Conservation (phyloP, 2,888 invertebrate species). For the Drepanosiphum platanoidis region DNA sequence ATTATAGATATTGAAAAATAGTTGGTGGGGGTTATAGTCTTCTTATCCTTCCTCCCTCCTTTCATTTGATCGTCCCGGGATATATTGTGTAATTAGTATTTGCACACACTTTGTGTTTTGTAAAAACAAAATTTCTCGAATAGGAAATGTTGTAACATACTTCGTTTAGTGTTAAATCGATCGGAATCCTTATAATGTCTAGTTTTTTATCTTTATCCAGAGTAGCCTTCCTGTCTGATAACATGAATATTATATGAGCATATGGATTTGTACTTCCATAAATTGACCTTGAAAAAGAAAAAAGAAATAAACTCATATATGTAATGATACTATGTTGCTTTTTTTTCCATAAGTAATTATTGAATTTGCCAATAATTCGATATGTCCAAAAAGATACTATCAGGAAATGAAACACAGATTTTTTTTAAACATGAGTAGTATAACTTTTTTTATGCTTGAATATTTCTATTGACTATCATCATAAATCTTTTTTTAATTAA, state of each 20-base stretch:
- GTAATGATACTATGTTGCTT: neutral
- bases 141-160: conserved; percentile 3
- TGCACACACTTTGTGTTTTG: too few relatives aligned
- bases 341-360: too few relatives aligned
- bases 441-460: neutral
- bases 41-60: too few relatives aligned
- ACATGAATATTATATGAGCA: conserved; percentile 17
- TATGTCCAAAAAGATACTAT: too few relatives aligned
- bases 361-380: too few relatives aligned
- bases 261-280: conserved; percentile 42
- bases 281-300: conserved; percentile 22
- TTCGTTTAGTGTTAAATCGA: conserved; percentile 45
- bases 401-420: too few relatives aligned
- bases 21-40: too few relatives aligned
- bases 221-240: neutral
- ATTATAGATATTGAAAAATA: too few relatives aligned
- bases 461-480: neutral
- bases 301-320: neutral
- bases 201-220: neutral
- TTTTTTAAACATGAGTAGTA: too few relatives aligned
- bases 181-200: neutral
- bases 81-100: too few relatives aligned
- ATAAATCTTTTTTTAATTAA: neutral
- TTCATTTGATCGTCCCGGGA: too few relatives aligned
- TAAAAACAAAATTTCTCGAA: neutral